These are phyloP conservation scores for Burhinus oedicnemus DNA, from an alignment of 2,113 vertebrate genomes.

Conservation along the genomic window DNA sequence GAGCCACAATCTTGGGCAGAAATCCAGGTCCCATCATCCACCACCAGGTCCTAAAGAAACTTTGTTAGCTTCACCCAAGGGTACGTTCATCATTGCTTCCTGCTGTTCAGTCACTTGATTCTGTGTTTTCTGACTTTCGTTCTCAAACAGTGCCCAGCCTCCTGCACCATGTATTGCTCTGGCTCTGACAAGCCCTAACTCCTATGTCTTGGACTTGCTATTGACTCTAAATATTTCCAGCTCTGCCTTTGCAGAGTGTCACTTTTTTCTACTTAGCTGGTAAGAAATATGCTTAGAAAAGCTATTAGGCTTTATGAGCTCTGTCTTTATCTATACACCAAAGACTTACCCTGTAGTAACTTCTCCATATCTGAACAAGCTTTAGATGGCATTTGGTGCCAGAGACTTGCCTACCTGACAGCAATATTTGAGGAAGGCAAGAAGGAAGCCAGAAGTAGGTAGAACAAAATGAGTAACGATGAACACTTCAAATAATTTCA, in stretches of 20 bases:
- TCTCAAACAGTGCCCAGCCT: neutral
- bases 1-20: neutral
- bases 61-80: neutral
- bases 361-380: neutral
- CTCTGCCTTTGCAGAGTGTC: neutral
- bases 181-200: neutral
- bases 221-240: neutral
- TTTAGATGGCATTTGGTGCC: neutral
- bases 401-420: neutral
- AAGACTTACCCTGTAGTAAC: neutral
- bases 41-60: neutral
- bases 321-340: neutral
- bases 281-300: neutral
- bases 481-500: neutral
- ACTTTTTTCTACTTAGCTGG: neutral
- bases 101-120: neutral
- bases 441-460: neutral
- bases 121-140: neutral
- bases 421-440: neutral
- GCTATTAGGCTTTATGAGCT: neutral
- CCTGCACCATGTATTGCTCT: neutral
- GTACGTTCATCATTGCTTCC: neutral
- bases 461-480: neutral
- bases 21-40: neutral
- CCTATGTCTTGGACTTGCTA: neutral